Percentiles rank a stretch among this genome's conserved stretches.
These are phyloP conservation scores for Lutjanus erythropterus DNA, from an alignment of 2,113 vertebrate genomes.

Conservation along the genomic window DNA sequence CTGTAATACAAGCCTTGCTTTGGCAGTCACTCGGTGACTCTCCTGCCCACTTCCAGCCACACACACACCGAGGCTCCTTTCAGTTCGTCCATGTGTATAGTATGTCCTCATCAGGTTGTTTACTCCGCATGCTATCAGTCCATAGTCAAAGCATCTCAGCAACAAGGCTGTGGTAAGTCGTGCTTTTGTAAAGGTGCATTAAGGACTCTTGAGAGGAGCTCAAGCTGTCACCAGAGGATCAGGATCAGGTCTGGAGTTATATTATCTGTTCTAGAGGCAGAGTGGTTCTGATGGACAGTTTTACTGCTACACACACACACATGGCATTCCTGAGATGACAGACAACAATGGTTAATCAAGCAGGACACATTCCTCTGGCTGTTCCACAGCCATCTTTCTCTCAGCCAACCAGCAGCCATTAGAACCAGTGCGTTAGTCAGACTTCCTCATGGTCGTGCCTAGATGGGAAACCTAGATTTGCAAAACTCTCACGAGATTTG, in stretches of 20 bases:
- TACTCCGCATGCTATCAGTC: constrained; percentile 53
- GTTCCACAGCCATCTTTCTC: constrained; percentile 2
- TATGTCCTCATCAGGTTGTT: constrained; percentile 69
- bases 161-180: constrained; percentile 42
- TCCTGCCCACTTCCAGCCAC: constrained; percentile 75
- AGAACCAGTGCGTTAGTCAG: neutral
- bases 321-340: constrained; percentile 21
- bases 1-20: constrained; percentile 81
- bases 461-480: too few relatives aligned
- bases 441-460: too few relatives aligned
- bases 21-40: constrained; percentile 74
- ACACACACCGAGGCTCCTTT: constrained; percentile 68
- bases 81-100: constrained; percentile 68
- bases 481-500: too few relatives aligned
- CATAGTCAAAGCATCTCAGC: constrained; percentile 53
- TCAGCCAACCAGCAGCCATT: constrained; percentile 23
- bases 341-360: constrained; percentile 40
- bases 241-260: constrained; percentile 5
- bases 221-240: constrained; percentile 38
- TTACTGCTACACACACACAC: constrained; percentile 13
- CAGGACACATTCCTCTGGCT: neutral
- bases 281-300: neutral
- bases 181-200: constrained; percentile 23
- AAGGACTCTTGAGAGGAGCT: constrained; percentile 15
- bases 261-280: neutral